A percentile compares a stretch with the other conserved stretches of the same genome.
Evolutionary conservation across 2,113 vertebrate species (phyloP).

Genomic region (Manacus vitellinus): DNA sequence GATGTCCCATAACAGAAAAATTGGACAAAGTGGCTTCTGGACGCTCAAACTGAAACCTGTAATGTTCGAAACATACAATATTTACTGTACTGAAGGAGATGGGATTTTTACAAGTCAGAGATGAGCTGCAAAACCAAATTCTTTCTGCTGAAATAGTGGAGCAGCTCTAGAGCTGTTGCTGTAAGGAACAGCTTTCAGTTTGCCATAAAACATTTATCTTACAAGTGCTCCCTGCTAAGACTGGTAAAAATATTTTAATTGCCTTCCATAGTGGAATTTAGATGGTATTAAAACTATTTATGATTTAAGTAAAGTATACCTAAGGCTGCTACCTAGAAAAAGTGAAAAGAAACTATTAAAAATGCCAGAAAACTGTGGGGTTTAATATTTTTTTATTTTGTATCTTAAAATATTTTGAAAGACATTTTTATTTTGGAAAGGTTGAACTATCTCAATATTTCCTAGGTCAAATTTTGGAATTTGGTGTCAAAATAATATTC

Average conservation of each 20-base stretch:
- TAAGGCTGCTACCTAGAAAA: not conserved
- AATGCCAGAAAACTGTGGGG: not conserved
- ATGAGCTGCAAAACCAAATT: not conserved
- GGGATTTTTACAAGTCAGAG: not conserved
- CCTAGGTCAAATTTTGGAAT: not conserved
- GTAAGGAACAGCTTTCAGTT: not conserved
- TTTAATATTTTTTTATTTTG: not conserved
- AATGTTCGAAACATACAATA: not conserved
- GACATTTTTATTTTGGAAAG: not conserved
- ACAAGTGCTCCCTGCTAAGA: not conserved
- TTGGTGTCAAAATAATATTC: not conserved
- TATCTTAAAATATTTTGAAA: not conserved
- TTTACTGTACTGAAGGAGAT: not conserved
- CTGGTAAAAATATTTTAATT: constrained; percentile 19
- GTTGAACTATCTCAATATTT: not conserved
- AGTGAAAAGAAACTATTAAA: not conserved
- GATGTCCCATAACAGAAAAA: not conserved
- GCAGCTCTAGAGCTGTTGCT: constrained; percentile 1
- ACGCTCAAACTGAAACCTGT: not conserved
- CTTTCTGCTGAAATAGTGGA: constrained; percentile 10
- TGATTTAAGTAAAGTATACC: not conserved
- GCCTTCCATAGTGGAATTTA: not conserved
- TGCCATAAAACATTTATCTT: not conserved
- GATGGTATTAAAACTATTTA: not conserved
- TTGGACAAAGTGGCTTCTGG: not conserved